Conservation (phyloP, 2,797 vertebrate species). For the Morelia viridis region DNA sequence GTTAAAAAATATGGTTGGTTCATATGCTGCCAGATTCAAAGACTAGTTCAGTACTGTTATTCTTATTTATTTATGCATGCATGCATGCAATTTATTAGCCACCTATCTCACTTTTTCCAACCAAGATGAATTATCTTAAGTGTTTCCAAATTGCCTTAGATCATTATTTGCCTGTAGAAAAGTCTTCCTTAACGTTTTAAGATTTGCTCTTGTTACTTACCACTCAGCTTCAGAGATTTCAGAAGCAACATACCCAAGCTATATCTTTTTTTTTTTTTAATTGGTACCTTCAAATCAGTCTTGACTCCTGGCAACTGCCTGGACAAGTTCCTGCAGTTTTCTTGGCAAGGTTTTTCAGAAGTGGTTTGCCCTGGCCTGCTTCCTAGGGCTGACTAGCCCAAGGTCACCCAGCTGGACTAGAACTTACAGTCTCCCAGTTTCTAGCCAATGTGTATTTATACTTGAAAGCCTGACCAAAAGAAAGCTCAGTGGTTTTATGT, state of each 20-base stretch:
- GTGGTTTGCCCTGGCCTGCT: no score
- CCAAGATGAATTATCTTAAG: background rate
- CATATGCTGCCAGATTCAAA: conserved; percentile 4
- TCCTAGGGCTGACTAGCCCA: no score
- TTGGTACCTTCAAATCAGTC: background rate
- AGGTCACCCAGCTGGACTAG: background rate
- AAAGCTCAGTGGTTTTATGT: background rate
- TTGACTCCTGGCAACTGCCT: no score
- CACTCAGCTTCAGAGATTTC: background rate
- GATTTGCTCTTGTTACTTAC: background rate
- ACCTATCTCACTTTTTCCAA: background rate
- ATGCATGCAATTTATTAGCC: background rate
- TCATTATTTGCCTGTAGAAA: background rate
- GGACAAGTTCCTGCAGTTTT: no score
- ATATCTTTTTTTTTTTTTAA: background rate
- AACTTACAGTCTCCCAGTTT: background rate
- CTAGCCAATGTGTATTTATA: background rate
- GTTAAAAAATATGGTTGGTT: conserved; percentile 24
- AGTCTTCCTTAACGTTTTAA: background rate
- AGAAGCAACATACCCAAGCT: background rate
- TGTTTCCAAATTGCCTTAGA: background rate
- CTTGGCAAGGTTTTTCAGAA: no score
- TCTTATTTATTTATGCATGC: background rate
- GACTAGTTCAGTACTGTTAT: background rate
- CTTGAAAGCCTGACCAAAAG: background rate